These are phyloP conservation scores for Esperia sulphurella DNA, from an alignment of 2,888 invertebrate species.

Conservation along the genomic window DNA sequence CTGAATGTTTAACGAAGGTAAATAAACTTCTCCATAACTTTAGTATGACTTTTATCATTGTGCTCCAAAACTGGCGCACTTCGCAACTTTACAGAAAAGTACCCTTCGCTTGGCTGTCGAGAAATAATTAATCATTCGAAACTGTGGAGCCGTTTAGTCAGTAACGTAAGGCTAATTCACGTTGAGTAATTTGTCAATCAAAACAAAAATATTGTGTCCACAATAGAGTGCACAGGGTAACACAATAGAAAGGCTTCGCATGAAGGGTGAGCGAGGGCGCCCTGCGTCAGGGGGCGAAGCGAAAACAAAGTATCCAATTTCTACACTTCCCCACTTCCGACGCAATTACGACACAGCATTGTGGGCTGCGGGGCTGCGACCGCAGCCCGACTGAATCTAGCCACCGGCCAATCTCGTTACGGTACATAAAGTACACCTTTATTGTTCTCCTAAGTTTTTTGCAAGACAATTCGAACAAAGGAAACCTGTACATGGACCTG, in stretches of 20 bases:
- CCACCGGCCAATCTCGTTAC: constrained; percentile 66
- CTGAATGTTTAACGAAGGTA: not conserved
- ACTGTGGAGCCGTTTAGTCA: not conserved
- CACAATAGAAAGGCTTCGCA: constrained; percentile 67
- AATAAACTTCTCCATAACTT: not conserved
- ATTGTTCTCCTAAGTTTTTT: constrained; percentile 57
- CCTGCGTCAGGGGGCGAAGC: constrained; percentile 39
- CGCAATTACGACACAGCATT: constrained; percentile 66
- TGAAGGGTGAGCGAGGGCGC: constrained; percentile 28
- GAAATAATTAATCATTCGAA: not conserved
- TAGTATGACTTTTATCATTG: not conserved
- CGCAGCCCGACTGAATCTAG: constrained; percentile 61
- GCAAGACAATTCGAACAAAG: constrained; percentile 59
- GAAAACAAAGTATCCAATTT: constrained; percentile 71
- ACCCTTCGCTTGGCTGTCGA: too few species aligned
- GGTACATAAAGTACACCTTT: constrained; percentile 62
- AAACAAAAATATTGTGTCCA: constrained; percentile 26
- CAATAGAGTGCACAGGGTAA: constrained; percentile 40
- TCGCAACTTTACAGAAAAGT: too few species aligned
- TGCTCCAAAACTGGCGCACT: not conserved
- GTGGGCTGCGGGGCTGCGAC: constrained; percentile 56
- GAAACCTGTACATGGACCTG: constrained; percentile 37
- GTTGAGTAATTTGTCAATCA: constrained; percentile 6
- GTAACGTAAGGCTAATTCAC: not conserved
- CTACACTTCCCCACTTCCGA: constrained; percentile 72